A percentile compares a stretch with the other conserved stretches of the same genome.
phyloP scores from a whole-genome alignment of 2,797 vertebrate genomes.

The Glyptemys insculpta region DNA sequence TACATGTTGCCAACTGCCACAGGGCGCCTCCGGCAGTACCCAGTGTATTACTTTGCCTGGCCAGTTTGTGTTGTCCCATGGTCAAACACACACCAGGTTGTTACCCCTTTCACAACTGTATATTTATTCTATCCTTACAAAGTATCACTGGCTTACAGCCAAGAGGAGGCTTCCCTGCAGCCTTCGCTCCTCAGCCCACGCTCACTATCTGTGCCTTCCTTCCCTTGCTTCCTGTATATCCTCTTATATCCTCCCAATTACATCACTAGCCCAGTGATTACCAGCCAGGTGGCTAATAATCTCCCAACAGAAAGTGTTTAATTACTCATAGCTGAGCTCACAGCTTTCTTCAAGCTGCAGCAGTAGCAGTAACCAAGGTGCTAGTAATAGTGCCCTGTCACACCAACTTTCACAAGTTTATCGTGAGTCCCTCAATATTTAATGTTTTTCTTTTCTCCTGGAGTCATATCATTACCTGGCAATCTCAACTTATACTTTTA shows the following conservation, averaged over 20 bases:
- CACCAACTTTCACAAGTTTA: not conserved
- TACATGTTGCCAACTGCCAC: not conserved
- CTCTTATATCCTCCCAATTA: not conserved
- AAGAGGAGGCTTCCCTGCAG: not conserved
- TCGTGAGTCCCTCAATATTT: not conserved
- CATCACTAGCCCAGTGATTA: not conserved
- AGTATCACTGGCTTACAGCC: not conserved
- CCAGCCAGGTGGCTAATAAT: not conserved
- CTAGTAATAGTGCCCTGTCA: not conserved
- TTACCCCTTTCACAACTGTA: not conserved
- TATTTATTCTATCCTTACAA: not conserved
- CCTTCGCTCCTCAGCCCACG: not conserved
- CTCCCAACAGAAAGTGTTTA: not conserved
- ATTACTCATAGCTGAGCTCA: not conserved
- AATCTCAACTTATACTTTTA: conserved; percentile 11
- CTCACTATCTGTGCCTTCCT: not conserved
- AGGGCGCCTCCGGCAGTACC: not conserved
- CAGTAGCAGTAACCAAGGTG: not conserved
- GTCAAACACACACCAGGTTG: too few species aligned
- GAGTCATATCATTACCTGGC: conserved; percentile 29
- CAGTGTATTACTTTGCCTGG: not conserved
- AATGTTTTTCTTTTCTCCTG: conserved; percentile 34
- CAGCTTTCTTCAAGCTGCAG: not conserved
- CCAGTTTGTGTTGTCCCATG: not conserved
- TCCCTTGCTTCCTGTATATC: not conserved